phyloP scores from a whole-genome alignment of 2,113 vertebrate genomes.

The Anolis carolinensis region DNA sequence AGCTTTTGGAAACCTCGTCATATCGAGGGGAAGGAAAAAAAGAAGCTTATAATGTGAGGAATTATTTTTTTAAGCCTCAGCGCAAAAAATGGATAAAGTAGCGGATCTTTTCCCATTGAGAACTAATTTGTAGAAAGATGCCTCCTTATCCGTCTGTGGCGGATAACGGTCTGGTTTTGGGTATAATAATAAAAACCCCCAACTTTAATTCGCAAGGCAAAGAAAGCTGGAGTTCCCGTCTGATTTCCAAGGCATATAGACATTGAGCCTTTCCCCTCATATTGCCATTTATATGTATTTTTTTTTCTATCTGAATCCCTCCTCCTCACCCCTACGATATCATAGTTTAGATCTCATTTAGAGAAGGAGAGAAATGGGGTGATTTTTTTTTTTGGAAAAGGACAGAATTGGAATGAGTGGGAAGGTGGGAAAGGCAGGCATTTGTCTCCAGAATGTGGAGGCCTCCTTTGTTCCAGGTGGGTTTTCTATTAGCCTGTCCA shows the following conservation, averaged over 20 bases:
- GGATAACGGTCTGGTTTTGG: conserved; percentile 19
- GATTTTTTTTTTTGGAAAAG: conserved; percentile 22
- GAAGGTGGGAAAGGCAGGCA: background rate
- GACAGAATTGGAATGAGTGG: conserved; percentile 61
- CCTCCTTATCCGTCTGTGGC: background rate
- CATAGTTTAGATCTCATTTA: conserved; percentile 39
- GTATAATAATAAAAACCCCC: background rate
- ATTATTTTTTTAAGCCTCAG: too few relatives aligned
- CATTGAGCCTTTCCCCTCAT: background rate
- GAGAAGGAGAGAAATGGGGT: conserved; percentile 64
- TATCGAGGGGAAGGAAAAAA: background rate
- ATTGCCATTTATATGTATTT: background rate
- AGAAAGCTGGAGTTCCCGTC: conserved; percentile 24
- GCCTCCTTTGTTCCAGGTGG: conserved; percentile 77
- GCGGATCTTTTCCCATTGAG: background rate
- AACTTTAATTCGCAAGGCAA: conserved; percentile 9
- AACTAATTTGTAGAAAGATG: conserved; percentile 1
- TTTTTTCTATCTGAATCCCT: background rate
- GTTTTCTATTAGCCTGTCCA: conserved; percentile 75
- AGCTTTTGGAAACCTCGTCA: conserved; percentile 1
- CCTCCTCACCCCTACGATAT: background rate
- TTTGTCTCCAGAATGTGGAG: conserved; percentile 36
- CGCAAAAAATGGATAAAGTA: background rate
- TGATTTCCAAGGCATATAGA: conserved; percentile 45
- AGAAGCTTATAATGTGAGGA: conserved; percentile 2